Base-by-base conservation (phyloP, 2,888 invertebrate species). In the Andrena fulva region DNA sequence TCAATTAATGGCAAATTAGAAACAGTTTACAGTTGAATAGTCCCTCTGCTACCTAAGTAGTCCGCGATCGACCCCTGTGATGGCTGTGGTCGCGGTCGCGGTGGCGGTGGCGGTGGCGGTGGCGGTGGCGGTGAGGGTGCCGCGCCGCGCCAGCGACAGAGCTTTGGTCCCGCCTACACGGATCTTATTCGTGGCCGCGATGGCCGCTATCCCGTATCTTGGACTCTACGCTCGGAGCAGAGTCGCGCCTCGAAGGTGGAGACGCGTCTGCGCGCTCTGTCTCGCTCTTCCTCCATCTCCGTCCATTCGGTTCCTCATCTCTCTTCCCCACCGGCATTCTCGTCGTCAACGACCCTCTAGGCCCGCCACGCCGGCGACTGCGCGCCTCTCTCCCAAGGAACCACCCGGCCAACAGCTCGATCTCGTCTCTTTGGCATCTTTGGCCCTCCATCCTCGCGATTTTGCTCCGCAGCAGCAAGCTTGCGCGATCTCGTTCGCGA, bases 121-220 rank as follows among this genome's bases (percentile, higher is more conserved):
- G 1, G 64, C 10, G 31, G 24, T 56, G 27, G 66, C 20, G 20
- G 42, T 27, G 31, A 29, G 31, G 48, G 0, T 59, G 16, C n/a
- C 20, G 20, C 20, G n/a, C 68, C 50, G 74, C 77, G 62, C 62
- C 71, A 68, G 77, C 48, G 69, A 64, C 73, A 78, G 60, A 86
- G 56, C 82, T 85, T 91, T 90, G 92, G 93, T 92, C 93, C 92
- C 93, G 93, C 93, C 93, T 92, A 93, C 93, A 92, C 91, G 90
- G 80, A 84, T 87, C 89, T 90, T 89, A 91, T 92, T 93, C 89
- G 91, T 91, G 90, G 87, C 90, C 90, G 93, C 92, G 90, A 93
- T 93, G 93, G 93, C 93, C 91, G 93, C 93, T 92, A 90, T 91
- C 92, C 80, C 85, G 72, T 90, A 89, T 90, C 91, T 89, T 89